Evolutionary conservation across 2,888 invertebrate species (phyloP), one percentile per base, ranked within the genome.

Genomic region (Pachymerium ferrugineum): DNA sequence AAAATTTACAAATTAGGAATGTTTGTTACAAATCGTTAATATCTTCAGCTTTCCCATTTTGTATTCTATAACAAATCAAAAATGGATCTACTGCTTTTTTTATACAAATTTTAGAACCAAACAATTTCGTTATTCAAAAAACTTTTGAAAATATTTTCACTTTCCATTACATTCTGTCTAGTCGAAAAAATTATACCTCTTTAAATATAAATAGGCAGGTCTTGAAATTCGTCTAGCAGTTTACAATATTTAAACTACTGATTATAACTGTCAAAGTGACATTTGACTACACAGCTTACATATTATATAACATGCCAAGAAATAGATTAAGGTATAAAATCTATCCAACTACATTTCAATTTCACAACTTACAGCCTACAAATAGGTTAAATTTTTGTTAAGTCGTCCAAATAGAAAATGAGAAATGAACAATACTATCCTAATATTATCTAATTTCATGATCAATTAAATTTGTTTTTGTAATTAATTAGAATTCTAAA

Each of bases 141-240:
- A n/a, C n/a, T n/a, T n/a, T n/a, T n/a, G n/a, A n/a, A n/a, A n/a
- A n/a, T n/a, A n/a, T n/a, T n/a, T n/a, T n/a, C n/a, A n/a, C n/a
- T n/a, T n/a, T n/a, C n/a, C n/a, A n/a, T n/a, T n/a, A n/a, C n/a
- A n/a, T n/a, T n/a, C n/a, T n/a, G n/a, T n/a, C n/a, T n/a, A n/a
- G n/a, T n/a, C 47, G 22, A 47, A n/a, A n/a, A 47, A 47, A 47
- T 22, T 22, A 47, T 47, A 16, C 38, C 14, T 47, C 19, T 47
- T 47, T 47, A 47, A 47, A 47, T 47, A 47, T 47, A 47, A 47
- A 47, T 47, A 47, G 47, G 47, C 47, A n/a, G n/a, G n/a, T n/a
- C 47, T 47, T 47, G 19, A 47, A 22, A 47, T 47, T 47, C n/a
- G n/a, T n/a, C 47, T 47, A 47, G 47, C 47, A 47, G 47, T 47